Base-by-base conservation (phyloP, 2,888 invertebrate species). In the Erebia epiphron region DNA sequence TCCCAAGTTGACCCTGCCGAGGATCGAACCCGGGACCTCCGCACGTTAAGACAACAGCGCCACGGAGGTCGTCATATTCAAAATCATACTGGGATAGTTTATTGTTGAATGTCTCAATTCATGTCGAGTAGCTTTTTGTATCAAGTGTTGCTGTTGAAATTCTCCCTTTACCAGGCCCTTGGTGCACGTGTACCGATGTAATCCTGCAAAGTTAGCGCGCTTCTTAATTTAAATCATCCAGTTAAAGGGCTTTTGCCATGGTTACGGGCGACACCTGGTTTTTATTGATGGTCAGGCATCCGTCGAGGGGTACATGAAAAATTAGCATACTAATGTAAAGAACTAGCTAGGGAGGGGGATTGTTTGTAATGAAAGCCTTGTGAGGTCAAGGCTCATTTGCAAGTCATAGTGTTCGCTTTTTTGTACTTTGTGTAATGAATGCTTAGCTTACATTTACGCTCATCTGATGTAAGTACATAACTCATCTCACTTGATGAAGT, bases 251-350 rank as follows among this genome's bases (percentile, higher is more conserved):
- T 79, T 83, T 86, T 80, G 75, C 82, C 80, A 83, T 83, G 81
- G 80, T 83, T 82, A 86, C 86, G 79, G 77, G 77, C 82, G 82
- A 83, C 88, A 90, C 88, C 88, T 89, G 88, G 86, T 77, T 80
- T 68, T 74, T 75, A 79, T 78, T 76, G 76, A 79, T 77, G 74
- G 72, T 73, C 74, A 69, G 73, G 72, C 74, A 73, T 75, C 75
- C 72, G 72, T 67, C 71, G 72, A 72, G 73, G 76, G 78, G 70
- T 60, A 72, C 72, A 46, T 66, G 82, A 86, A 86, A 86, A 85
- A 90, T 88, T 90, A 86, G 85, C 90, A 89, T 90, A 82, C 80
- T 86, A 85, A 88, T 87, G 82, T 86, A 77, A 82, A 79, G 76
- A 70, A 64, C 64, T 64, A 56, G 66, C 60, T 60, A 50, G 50